Evolutionary conservation across 2,113 vertebrate genomes (phyloP).

Genomic region (Malurus melanocephalus): DNA sequence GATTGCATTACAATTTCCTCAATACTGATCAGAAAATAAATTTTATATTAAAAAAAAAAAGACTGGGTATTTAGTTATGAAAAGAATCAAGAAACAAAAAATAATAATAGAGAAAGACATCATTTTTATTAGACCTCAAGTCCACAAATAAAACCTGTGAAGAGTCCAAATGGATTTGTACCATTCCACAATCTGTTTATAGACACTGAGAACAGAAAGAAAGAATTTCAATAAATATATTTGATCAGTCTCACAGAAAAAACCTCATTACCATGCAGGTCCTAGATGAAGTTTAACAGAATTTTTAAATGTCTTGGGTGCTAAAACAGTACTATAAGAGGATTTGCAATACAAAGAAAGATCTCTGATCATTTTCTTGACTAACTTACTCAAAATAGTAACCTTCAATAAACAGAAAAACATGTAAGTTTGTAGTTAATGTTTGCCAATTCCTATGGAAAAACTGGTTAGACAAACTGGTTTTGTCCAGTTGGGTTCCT

Average conservation of each 20-base stretch:
- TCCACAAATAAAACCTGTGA: neutral
- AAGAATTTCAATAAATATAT: neutral
- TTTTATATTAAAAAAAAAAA: neutral
- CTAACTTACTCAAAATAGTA: neutral
- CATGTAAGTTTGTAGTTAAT: neutral
- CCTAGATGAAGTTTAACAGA: neutral
- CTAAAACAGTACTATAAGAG: neutral
- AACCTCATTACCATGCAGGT: neutral
- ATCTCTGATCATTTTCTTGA: neutral
- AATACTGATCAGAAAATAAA: neutral
- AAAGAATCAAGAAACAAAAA: neutral
- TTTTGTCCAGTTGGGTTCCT: neutral
- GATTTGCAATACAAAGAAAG: neutral
- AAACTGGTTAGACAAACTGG: neutral
- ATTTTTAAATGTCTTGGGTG: neutral
- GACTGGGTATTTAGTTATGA: neutral
- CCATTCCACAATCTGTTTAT: neutral
- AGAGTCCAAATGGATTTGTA: neutral
- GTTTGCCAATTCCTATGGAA: neutral
- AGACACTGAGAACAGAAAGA: neutral
- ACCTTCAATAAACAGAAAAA: constrained; percentile 11
- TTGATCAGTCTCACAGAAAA: neutral
- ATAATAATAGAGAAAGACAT: neutral
- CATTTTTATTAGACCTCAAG: neutral
- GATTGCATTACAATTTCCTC: neutral